A percentile compares a stretch with the other conserved stretches of the same genome.
phyloP scores from a whole-genome alignment of 2,888 invertebrate species.

The Chymomyza amoena region DNA sequence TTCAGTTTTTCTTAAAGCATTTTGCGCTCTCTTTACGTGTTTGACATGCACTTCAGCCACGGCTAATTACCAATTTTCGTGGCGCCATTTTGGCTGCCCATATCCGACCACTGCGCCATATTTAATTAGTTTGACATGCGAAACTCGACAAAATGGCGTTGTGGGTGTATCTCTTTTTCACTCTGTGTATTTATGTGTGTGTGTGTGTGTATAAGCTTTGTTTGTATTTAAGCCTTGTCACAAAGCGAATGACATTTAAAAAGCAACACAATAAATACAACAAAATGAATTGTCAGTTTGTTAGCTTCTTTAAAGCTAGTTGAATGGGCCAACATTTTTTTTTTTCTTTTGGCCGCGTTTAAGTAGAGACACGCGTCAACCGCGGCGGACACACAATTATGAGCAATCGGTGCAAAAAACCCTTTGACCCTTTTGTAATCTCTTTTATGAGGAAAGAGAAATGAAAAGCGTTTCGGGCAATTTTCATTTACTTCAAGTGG shows the following conservation, averaged over 20 bases:
- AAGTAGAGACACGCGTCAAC: background rate
- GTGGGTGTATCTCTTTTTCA: background rate
- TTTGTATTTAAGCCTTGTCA: background rate
- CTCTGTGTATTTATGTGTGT: background rate
- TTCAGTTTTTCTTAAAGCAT: background rate
- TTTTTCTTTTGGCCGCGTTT: conserved; percentile 13
- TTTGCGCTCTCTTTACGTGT: conserved; percentile 50
- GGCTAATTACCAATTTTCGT: conserved; percentile 72
- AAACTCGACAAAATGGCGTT: conserved; percentile 30
- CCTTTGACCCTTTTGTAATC: conserved; percentile 69
- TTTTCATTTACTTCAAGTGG: conserved; percentile 70
- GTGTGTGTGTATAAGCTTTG: conserved; percentile 9
- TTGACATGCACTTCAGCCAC: conserved; percentile 66
- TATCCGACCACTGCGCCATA: conserved; percentile 45
- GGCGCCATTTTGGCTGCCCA: conserved; percentile 63
- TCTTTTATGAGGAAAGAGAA: conserved; percentile 42
- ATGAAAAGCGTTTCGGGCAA: conserved; percentile 33
- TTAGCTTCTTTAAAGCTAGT: background rate
- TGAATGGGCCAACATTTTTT: background rate
- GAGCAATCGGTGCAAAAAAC: conserved; percentile 60
- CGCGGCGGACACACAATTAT: conserved; percentile 54
- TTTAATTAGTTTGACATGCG: conserved; percentile 69
- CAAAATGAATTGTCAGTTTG: conserved; percentile 7
- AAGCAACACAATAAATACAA: background rate
- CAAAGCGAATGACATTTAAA: conserved; percentile 35